Conservation (phyloP, 2,888 invertebrate genomes). For the Nasonovia ribisnigri region DNA sequence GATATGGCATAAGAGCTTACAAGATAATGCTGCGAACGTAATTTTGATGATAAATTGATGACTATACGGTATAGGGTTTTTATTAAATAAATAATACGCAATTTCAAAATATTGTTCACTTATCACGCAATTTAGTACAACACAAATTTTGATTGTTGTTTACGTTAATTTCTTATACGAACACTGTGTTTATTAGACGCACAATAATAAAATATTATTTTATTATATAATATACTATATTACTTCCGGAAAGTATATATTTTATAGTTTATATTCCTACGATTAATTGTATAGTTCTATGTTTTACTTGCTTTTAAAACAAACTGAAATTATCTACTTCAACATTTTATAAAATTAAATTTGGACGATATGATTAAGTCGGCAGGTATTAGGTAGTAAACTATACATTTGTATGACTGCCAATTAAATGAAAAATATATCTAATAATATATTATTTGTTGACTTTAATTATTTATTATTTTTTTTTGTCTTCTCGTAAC, state of each 20-base stretch:
- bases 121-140: background rate
- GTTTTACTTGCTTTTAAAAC: background rate
- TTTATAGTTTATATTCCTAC: background rate
- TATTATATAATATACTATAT: background rate
- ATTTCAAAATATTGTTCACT: background rate
- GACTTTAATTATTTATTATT: background rate
- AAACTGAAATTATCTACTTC: background rate
- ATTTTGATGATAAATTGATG: conserved; percentile 5
- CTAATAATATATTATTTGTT: background rate
- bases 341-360: background rate
- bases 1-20: background rate
- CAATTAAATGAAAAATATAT: background rate
- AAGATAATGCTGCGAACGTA: background rate
- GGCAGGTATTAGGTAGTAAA: background rate
- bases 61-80: background rate
- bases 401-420: background rate
- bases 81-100: background rate
- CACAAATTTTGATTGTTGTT: background rate
- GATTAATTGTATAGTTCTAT: background rate
- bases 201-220: background rate
- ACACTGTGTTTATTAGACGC: too few species aligned
- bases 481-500: background rate
- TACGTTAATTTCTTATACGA: background rate
- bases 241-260: background rate
- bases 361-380: background rate